phyloP scores from a whole-genome alignment of 2,888 invertebrate genomes.

The Agrochola litura region DNA sequence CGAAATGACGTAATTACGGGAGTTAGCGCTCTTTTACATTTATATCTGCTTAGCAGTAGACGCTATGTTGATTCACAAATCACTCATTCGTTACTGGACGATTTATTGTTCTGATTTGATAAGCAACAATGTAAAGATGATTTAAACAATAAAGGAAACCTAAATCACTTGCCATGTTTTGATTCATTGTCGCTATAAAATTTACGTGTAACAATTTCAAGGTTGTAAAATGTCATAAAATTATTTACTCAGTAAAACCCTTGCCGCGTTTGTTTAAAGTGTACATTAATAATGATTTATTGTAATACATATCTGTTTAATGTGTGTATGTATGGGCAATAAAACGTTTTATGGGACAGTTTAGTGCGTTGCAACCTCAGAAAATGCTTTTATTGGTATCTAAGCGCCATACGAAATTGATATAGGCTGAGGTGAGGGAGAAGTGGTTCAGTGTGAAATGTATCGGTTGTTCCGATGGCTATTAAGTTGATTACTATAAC shows the following conservation, averaged over 20 bases:
- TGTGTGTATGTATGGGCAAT: constrained; percentile 87
- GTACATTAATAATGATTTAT: constrained; percentile 87
- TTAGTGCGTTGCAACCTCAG: constrained; percentile 84
- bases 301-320: constrained; percentile 85
- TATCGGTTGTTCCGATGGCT: constrained; percentile 58
- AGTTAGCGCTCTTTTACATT: constrained; percentile 56
- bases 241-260: constrained; percentile 84
- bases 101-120: constrained; percentile 74
- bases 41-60: constrained; percentile 59
- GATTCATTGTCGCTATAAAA: constrained; percentile 82
- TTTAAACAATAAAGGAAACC: constrained; percentile 75
- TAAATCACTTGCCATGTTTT: constrained; percentile 79
- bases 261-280: constrained; percentile 84
- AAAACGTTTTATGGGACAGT: constrained; percentile 87
- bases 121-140: constrained; percentile 78
- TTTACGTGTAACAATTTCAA: constrained; percentile 82
- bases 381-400: constrained; percentile 86
- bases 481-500: constrained; percentile 61
- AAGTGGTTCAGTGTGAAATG: constrained; percentile 64
- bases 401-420: constrained; percentile 82
- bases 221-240: constrained; percentile 84
- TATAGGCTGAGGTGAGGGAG: constrained; percentile 74
- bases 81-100: constrained; percentile 66
- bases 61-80: constrained; percentile 69
- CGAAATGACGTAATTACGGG: constrained; percentile 54